Evolutionary conservation across 2,888 invertebrate genomes (phyloP), one percentile per base, ranked within the genome.

Genomic region (Drosophila limbata): DNA sequence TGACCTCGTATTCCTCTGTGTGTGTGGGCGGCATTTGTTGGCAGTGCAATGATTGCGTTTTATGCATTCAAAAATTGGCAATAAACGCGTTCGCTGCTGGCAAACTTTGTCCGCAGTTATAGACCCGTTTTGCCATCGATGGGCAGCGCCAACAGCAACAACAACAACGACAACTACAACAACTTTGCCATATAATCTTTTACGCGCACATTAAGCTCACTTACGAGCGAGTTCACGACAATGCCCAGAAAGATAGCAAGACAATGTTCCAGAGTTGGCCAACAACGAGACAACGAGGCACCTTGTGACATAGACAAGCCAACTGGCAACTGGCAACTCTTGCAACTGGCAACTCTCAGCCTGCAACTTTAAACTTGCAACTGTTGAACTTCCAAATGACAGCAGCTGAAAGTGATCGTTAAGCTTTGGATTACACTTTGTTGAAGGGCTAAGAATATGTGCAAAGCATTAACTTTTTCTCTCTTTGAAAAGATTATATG

Each of bases 21-120:
- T 69, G 87, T 70, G 83, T 72, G 82, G 81, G 87, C 73, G 82
- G 60, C 63, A 64, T 70, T 79, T 76, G 77, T 82, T 81, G 77
- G 79, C 87, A 80, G 64, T 63, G 75, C 75, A 74, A 62, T 76
- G 79, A 81, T 76, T 71, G 75, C 84, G 68, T 74, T 84, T 83
- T 79, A 83, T 88, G 84, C 81, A 86, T 88, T 81, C 74, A 85
- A 81, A 88, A 84, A 88, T 86, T 88, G 84, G 88, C 86, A 83
- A 88, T 88, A 84, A 84, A 84, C 81, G 84, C 79, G 84, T 59
- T 75, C 52, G 67, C 63, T 55, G 44, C 66, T 85, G 77, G 79
- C 77, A 80, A 85, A 85, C 85, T 83, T 82, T 77, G 85, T 79
- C 80, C 66, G 77, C 72, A 73, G 37, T 67, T 65, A 62, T 69